Evolutionary conservation across 1,140 invertebrate species (phyloP), one percentile per base, ranked within the genome.

Genomic region (Ceratina calcarata): DNA sequence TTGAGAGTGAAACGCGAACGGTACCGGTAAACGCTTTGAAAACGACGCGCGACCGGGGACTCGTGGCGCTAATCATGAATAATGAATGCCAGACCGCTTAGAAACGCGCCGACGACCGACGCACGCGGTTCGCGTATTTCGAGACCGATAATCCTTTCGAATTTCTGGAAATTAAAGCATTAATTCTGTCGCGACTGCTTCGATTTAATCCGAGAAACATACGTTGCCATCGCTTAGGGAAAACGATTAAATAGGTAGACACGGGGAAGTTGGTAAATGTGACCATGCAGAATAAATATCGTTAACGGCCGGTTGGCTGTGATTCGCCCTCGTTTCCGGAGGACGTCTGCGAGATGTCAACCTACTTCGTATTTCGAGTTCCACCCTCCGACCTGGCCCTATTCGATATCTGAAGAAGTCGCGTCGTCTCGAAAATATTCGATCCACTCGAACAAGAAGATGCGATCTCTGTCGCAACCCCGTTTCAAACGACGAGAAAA

Each of bases 1-100:
- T 86, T 86, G 85, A 86, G 85, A 86, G 84, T 86, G 84, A 86
- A 86, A 86, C 72, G 83, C 73, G 80, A 82, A 74, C 81, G 78
- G 64, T 45, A 55, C 20, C 82, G 67, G 81, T 61, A 58, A 81
- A 72, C 57, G 79, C 83, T 85, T 82, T 75, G 83, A 71, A 74
- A 75, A 73, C 75, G 84, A 82, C 69, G 71, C 85, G 37, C 49
- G 76, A 69, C 68, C 53, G 16, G 45, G 27, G 57, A 27, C 60
- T 53, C 55, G 65, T 61, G 72, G 70, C 67, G 84, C 82, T 86
- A 86, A 86, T 86, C 85, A 80, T 86, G 84, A 86, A 86, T 86
- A 86, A 86, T 86, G 83, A 86, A 86, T 85, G 67, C 69, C 58
- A 57, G 79, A 66, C 61, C 57, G 74, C 67, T 86, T 85, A 82